Evolutionary conservation across 2,888 invertebrate genomes (phyloP).

Genomic region (Phania funesta): DNA sequence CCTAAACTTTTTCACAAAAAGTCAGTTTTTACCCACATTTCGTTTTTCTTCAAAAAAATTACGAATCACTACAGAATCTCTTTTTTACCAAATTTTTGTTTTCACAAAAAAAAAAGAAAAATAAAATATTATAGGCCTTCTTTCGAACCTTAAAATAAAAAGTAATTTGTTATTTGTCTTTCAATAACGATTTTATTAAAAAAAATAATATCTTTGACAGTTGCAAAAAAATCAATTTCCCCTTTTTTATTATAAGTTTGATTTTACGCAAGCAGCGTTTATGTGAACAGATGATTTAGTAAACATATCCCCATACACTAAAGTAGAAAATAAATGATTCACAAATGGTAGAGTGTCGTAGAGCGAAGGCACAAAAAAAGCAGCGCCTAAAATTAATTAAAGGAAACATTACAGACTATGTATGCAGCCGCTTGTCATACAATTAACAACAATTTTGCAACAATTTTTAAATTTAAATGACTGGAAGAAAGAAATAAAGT

Average conservation of each 20-base stretch:
- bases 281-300: conserved; percentile 52
- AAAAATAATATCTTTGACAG: neutral
- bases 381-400: conserved; percentile 74
- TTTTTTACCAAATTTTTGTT: too few relatives aligned
- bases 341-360: conserved; percentile 8
- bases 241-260: neutral
- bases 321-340: conserved; percentile 13
- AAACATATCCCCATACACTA: conserved; percentile 14
- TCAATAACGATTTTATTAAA: conserved; percentile 4
- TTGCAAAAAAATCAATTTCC: conserved; percentile 27
- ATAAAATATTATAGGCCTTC: too few relatives aligned
- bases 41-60: too few relatives aligned
- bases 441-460: conserved; percentile 52
- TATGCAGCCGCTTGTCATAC: conserved; percentile 60
- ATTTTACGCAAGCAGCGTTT: conserved; percentile 52
- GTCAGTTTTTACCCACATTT: too few relatives aligned
- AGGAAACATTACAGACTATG: conserved; percentile 73
- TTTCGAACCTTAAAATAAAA: too few relatives aligned
- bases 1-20: too few relatives aligned
- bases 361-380: conserved; percentile 9
- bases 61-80: too few relatives aligned
- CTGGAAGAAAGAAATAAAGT: neutral
- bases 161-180: too few relatives aligned
- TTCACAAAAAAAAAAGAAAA: too few relatives aligned
- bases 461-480: conserved; percentile 6